Evolutionary conservation across 2,113 vertebrate genomes (phyloP).

Genomic region (Craseonycteris thonglongyai): DNA sequence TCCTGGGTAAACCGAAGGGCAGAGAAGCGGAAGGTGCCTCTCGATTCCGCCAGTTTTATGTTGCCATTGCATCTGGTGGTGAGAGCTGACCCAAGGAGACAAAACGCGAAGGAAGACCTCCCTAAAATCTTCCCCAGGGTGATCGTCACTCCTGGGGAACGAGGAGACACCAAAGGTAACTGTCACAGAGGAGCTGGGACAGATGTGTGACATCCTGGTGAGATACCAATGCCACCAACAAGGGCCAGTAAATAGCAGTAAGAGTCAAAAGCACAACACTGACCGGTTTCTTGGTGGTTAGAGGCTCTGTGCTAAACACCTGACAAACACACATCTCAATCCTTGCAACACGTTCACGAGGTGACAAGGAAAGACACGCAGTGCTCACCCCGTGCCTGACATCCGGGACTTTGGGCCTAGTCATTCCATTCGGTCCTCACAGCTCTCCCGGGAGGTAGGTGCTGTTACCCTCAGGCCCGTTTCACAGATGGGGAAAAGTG

Average conservation of each 20-base stretch:
- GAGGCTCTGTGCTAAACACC: neutral
- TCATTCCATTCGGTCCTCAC: neutral
- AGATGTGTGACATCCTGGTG: accelerated
- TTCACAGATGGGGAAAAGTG: neutral
- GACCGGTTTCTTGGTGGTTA: accelerated
- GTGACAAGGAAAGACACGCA: accelerated
- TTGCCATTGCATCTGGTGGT: neutral
- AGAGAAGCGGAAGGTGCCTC: neutral
- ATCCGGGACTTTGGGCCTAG: accelerated
- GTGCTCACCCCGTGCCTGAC: accelerated
- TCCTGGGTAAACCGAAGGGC: neutral
- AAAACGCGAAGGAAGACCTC: neutral
- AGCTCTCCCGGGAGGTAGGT: too few species aligned
- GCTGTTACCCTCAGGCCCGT: accelerated
- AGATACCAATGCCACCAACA: accelerated
- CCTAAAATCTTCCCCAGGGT: neutral
- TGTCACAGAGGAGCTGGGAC: neutral
- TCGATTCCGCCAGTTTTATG: neutral
- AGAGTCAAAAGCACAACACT: accelerated
- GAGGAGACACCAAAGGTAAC: neutral
- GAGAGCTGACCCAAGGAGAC: neutral
- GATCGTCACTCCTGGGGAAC: accelerated
- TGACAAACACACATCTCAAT: accelerated
- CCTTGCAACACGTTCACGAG: too few species aligned
- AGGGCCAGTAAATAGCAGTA: accelerated